Percentiles rank a stretch among this genome's conserved stretches.
Evolutionary conservation across 1,140 invertebrate genomes (phyloP).

Genomic region (Cardiocondyla obscurior): DNA sequence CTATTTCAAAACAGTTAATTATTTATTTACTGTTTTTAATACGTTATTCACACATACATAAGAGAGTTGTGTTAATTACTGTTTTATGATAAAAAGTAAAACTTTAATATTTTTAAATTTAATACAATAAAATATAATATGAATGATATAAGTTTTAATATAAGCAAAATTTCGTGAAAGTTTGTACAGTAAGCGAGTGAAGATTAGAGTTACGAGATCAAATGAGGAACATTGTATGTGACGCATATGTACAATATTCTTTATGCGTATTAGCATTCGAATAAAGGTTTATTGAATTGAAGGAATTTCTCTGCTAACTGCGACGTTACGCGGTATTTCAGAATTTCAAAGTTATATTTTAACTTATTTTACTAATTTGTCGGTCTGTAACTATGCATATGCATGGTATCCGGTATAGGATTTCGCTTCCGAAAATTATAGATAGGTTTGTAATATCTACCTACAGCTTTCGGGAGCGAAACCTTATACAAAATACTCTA

Average conservation of each 20-base stretch:
- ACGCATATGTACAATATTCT: background rate
- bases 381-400: background rate
- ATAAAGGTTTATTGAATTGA: constrained; percentile 52
- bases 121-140: background rate
- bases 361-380: background rate
- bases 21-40: background rate
- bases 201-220: background rate
- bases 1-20: background rate
- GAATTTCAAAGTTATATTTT: background rate
- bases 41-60: too few species aligned
- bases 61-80: too few species aligned
- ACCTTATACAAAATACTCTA: too few species aligned
- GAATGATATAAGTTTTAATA: background rate
- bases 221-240: background rate
- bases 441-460: too few species aligned
- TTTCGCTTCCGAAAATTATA: too few species aligned
- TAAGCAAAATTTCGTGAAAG: background rate
- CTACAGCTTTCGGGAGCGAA: too few species aligned
- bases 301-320: constrained; percentile 18
- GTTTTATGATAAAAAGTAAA: too few species aligned
- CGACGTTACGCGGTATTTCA: background rate
- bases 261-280: background rate
- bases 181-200: background rate
- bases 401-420: too few species aligned
- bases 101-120: background rate